Percentiles rank a stretch among this genome's conserved stretches.
phyloP scores from a whole-genome alignment of 1,140 invertebrate genomes.

The Drosophila parvula region DNA sequence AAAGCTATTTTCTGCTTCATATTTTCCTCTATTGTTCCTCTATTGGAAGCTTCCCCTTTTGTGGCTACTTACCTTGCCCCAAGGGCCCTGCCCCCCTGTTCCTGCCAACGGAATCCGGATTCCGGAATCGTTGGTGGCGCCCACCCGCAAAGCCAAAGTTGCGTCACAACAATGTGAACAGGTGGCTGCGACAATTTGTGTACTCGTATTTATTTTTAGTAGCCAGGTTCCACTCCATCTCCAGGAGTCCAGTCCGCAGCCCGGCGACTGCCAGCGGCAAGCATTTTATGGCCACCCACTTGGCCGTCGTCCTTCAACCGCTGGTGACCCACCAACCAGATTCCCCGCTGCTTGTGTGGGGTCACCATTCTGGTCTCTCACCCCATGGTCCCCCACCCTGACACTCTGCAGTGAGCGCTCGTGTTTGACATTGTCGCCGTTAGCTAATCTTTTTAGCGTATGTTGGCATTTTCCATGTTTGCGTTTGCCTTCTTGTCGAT shows the following conservation, averaged over 20 bases:
- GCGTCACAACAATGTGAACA: constrained; percentile 81
- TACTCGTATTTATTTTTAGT: constrained; percentile 82
- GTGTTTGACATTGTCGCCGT: constrained; percentile 82
- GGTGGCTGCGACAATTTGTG: constrained; percentile 81
- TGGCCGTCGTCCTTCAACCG: constrained; percentile 53
- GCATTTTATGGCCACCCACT: constrained; percentile 71
- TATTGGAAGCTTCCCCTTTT: constrained; percentile 13
- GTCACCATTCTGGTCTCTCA: constrained; percentile 15
- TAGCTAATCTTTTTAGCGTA: constrained; percentile 82
- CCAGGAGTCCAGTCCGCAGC: constrained; percentile 3
- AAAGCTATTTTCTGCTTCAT: not conserved
- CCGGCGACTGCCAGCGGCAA: constrained; percentile 40
- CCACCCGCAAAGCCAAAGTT: constrained; percentile 44
- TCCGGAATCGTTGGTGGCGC: constrained; percentile 10
- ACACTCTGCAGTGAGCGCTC: constrained; percentile 44
- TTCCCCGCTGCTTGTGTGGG: constrained; percentile 24
- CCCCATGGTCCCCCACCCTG: no score
- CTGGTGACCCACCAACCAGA: constrained; percentile 40
- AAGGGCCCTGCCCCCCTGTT: constrained; percentile 1
- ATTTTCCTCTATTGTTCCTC: constrained; percentile 7
- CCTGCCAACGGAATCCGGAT: constrained; percentile 12
- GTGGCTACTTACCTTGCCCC: constrained; percentile 10
- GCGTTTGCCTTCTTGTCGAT: constrained; percentile 67
- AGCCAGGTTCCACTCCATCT: constrained; percentile 47
- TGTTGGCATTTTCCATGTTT: constrained; percentile 82